phyloP scores from a whole-genome alignment of 2,888 invertebrate genomes.

The Cylloceria caligata region DNA sequence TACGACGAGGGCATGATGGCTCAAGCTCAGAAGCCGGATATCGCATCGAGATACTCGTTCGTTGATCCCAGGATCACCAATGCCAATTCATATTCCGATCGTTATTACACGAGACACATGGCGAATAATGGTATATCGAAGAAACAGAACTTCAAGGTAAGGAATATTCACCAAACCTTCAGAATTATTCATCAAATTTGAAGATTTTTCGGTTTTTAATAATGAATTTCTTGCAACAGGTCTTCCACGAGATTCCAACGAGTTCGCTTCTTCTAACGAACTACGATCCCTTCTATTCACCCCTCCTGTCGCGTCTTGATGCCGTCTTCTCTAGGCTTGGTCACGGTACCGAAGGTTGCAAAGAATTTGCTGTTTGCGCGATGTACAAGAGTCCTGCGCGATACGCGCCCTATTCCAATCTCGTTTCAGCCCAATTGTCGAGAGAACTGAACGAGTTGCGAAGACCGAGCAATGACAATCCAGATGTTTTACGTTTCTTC shows the following conservation, averaged over 20 bases:
- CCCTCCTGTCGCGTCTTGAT: conserved; percentile 92
- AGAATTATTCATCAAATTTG: no score
- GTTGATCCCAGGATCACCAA: conserved; percentile 88
- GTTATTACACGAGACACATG: conserved; percentile 88
- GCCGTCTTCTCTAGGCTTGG: conserved; percentile 92
- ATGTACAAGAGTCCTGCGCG: conserved; percentile 96
- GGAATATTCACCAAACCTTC: neutral
- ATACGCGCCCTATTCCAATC: conserved; percentile 95
- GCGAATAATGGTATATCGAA: conserved; percentile 82
- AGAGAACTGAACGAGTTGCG: conserved; percentile 94
- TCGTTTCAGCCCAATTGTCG: conserved; percentile 94
- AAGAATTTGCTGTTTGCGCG: conserved; percentile 93
- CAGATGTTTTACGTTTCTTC: conserved; percentile 95
- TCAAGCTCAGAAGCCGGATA: conserved; percentile 75
- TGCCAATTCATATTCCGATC: conserved; percentile 86
- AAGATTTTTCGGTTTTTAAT: neutral
- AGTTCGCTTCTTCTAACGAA: conserved; percentile 93
- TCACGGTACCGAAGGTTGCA: conserved; percentile 88
- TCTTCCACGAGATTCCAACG: conserved; percentile 94
- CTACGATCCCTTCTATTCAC: conserved; percentile 96
- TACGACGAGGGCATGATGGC: conserved; percentile 82
- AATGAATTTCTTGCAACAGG: conserved; percentile 83
- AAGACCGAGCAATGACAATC: conserved; percentile 94
- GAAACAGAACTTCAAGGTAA: conserved; percentile 90
- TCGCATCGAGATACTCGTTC: conserved; percentile 85